Conservation (phyloP, 2,113 vertebrate genomes). For the Alosa alosa region DNA sequence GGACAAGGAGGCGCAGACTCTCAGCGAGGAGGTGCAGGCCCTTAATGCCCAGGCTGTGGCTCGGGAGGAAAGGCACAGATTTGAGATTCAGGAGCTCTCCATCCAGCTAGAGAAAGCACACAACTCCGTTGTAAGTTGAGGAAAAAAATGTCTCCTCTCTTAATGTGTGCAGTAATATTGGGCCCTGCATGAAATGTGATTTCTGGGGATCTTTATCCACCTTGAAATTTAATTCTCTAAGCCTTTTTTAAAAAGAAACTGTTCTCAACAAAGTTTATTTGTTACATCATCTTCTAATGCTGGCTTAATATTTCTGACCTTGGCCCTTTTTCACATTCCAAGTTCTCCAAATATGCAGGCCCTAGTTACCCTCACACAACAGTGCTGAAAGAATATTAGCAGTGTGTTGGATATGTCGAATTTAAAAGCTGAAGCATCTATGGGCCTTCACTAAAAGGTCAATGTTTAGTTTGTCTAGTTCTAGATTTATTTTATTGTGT, state of each 20-base stretch:
- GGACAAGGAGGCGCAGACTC: constrained; percentile 58
- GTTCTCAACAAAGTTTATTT: background rate
- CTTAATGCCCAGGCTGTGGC: constrained; percentile 48
- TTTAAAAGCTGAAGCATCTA: too few relatives aligned
- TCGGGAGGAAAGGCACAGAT: constrained; percentile 55
- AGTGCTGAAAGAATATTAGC: too few relatives aligned
- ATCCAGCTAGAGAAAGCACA: constrained; percentile 63
- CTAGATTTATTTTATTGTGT: too few relatives aligned
- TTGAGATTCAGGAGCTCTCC: constrained; percentile 50
- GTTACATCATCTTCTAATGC: background rate
- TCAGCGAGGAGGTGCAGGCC: constrained; percentile 58
- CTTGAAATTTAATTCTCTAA: background rate
- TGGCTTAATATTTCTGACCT: background rate
- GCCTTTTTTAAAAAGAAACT: background rate
- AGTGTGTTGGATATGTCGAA: too few relatives aligned
- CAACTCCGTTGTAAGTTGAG: constrained; percentile 65
- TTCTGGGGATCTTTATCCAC: background rate
- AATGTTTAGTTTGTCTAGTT: too few relatives aligned
- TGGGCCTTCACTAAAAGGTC: too few relatives aligned
- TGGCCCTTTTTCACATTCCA: background rate
- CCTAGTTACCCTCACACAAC: background rate
- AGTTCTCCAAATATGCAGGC: background rate
- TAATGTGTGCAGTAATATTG: background rate
- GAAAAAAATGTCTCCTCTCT: too few relatives aligned
- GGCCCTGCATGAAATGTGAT: background rate